Evolutionary conservation across 2,113 vertebrate genomes (phyloP).

Genomic region (Phalacrocorax pelagicus): DNA sequence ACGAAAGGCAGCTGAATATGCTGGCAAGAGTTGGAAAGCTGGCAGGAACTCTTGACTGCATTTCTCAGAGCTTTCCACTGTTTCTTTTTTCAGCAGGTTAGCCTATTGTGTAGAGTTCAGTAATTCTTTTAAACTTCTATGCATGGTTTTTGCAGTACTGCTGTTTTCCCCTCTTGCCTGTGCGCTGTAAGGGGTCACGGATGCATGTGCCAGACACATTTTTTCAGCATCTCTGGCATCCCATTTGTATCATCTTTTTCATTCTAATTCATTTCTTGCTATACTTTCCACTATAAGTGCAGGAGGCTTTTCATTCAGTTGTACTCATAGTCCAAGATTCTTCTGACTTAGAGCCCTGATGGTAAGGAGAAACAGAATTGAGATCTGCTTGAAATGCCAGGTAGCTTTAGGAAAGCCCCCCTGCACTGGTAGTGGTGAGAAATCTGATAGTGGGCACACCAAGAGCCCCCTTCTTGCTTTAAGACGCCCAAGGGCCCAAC

Average conservation of each 20-base stretch:
- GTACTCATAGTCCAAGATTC: neutral
- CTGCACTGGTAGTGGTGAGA: fast-evolving
- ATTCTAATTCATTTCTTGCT: neutral
- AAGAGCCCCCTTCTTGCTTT: neutral
- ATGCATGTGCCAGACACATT: neutral
- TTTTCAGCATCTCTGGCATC: neutral
- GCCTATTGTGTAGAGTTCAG: neutral
- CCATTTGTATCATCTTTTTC: neutral
- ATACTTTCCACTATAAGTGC: fast-evolving
- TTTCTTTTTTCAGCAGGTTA: conserved; percentile 7
- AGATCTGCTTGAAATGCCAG: neutral
- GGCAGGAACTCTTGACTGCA: neutral
- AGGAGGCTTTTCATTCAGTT: neutral
- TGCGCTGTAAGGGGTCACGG: neutral
- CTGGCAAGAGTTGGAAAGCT: neutral
- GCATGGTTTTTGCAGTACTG: neutral
- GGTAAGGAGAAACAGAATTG: neutral
- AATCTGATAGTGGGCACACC: neutral
- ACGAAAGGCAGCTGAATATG: conserved; percentile 10
- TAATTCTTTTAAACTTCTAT: neutral
- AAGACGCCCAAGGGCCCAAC: neutral
- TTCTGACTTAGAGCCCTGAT: neutral
- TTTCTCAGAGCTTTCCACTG: neutral
- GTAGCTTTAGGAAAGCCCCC: neutral
- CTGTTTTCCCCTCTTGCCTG: neutral